A percentile compares a stretch with the other conserved stretches of the same genome.
Evolutionary conservation across 2,888 invertebrate genomes (phyloP).

Genomic region (Agelastica alni): DNA sequence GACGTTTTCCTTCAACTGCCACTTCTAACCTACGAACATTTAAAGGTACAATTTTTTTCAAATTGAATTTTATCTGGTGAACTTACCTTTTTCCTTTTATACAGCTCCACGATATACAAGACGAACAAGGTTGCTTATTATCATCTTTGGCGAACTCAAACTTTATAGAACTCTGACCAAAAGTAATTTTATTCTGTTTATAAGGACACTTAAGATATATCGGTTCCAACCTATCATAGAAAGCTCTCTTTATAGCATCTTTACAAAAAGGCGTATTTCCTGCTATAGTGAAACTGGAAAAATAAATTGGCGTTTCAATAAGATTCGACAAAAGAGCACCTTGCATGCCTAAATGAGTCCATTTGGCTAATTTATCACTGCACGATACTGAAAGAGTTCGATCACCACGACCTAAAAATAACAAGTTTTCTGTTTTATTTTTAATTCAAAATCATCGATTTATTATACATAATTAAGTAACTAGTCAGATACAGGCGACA

Average conservation of each 20-base stretch:
- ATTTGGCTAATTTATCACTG: conserved; percentile 91
- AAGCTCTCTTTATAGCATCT: conserved; percentile 58
- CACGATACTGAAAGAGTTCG: conserved; percentile 89
- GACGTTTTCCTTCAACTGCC: conserved; percentile 74
- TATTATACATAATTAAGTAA: too few relatives aligned
- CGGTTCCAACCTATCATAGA: conserved; percentile 53
- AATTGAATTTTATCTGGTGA: too few relatives aligned
- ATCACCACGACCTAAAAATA: conserved; percentile 74
- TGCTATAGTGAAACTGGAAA: conserved; percentile 73
- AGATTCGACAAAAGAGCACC: conserved; percentile 77
- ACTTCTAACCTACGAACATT: conserved; percentile 71
- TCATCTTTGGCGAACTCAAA: conserved; percentile 57
- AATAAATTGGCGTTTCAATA: conserved; percentile 68
- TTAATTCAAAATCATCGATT: too few relatives aligned
- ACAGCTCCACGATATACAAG: conserved; percentile 66
- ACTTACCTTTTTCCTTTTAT: conserved; percentile 55
- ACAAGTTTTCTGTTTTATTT: too few relatives aligned
- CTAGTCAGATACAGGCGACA: too few relatives aligned
- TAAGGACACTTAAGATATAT: conserved; percentile 37
- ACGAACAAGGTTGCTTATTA: conserved; percentile 61
- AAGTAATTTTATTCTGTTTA: conserved; percentile 42
- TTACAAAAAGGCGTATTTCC: conserved; percentile 67
- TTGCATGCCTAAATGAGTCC: conserved; percentile 85
- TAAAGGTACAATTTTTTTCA: too few relatives aligned
- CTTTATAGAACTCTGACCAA: conserved; percentile 49